phyloP scores from a whole-genome alignment of 2,797 vertebrate species.

The Etheostoma perlongum region DNA sequence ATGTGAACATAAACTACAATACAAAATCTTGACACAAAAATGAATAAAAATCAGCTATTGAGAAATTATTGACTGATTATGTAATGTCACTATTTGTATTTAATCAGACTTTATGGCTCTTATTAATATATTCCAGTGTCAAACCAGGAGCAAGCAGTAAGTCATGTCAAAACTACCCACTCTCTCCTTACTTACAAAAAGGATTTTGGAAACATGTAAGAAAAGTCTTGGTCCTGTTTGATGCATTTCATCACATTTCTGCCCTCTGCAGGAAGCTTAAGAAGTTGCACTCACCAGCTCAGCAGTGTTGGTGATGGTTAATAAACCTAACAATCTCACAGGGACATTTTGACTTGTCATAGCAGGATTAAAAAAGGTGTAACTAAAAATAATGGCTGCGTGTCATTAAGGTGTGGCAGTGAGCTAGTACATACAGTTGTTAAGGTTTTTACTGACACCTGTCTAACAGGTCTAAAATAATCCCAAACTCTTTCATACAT shows the following conservation, averaged over 20 bases:
- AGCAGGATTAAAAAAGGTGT: neutral
- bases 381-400: neutral
- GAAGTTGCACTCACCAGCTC: neutral
- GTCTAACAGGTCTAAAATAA: neutral
- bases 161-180: no score
- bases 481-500: no score
- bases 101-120: neutral
- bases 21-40: neutral
- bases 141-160: no score
- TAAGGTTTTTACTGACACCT: neutral
- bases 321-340: neutral
- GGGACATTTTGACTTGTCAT: neutral
- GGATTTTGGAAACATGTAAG: neutral
- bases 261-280: conserved; percentile 56
- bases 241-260: conserved; percentile 15
- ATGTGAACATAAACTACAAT: neutral
- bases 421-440: no score
- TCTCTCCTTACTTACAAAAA: neutral
- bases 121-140: neutral
- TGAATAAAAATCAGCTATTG: no score
- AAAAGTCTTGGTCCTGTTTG: neutral
- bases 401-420: no score
- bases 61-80: neutral
- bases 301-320: no score
- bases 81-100: neutral